Conservation (phyloP, 2,113 vertebrate species). For the Lepisosteus osseus region DNA sequence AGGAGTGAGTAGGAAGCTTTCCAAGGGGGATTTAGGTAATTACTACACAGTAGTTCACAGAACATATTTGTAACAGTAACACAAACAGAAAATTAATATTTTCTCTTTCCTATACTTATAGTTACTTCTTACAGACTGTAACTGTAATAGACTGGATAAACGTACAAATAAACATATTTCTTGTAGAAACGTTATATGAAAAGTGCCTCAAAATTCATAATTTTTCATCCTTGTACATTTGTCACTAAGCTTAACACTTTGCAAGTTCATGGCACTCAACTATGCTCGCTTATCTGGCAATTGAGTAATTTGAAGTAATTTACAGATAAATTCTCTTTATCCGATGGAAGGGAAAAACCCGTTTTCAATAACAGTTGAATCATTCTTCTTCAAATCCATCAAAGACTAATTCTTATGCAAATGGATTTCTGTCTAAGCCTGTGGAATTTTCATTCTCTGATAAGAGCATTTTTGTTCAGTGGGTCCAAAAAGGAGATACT, state of each 20-base stretch:
- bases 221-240: too few relatives aligned
- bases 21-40: too few relatives aligned
- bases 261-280: neutral
- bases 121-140: too few relatives aligned
- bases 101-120: too few relatives aligned
- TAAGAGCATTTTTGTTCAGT: neutral
- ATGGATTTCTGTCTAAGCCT: neutral
- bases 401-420: neutral
- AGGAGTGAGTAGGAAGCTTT: too few relatives aligned
- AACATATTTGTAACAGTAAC: too few relatives aligned
- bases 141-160: too few relatives aligned
- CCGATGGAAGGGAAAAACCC: neutral
- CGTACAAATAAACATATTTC: too few relatives aligned
- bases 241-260: neutral
- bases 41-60: too few relatives aligned
- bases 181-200: too few relatives aligned
- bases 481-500: neutral
- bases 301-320: conserved; percentile 1
- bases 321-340: neutral
- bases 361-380: neutral
- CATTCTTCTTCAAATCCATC: conserved; percentile 1
- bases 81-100: too few relatives aligned
- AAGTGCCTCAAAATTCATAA: too few relatives aligned
- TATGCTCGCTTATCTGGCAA: neutral
- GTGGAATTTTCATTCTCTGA: neutral